Evolutionary conservation across 2,113 vertebrate genomes (phyloP).

Genomic region (Lophochroa leadbeateri): DNA sequence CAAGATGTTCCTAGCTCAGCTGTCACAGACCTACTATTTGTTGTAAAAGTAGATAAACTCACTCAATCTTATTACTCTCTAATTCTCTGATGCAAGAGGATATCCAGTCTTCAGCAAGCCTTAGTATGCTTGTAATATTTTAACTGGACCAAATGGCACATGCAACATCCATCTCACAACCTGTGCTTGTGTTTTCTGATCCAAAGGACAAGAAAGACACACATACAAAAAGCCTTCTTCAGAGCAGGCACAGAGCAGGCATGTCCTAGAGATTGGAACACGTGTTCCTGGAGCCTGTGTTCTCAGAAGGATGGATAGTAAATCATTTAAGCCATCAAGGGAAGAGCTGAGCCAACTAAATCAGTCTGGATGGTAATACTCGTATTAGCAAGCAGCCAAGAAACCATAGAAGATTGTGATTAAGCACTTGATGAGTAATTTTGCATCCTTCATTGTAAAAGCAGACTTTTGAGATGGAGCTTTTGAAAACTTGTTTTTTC

Average conservation of each 20-base stretch:
- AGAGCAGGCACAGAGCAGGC: neutral
- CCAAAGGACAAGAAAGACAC: neutral
- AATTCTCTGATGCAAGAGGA: neutral
- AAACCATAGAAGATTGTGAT: constrained; percentile 34
- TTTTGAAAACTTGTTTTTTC: neutral
- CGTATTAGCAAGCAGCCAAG: neutral
- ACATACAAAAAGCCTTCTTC: neutral
- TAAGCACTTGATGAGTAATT: constrained; percentile 26
- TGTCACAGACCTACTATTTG: neutral
- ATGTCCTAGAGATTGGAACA: neutral
- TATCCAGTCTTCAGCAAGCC: neutral
- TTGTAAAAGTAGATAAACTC: neutral
- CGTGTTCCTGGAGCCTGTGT: neutral
- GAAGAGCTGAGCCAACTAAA: constrained; percentile 29
- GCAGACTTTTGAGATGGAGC: neutral
- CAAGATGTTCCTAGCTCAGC: neutral
- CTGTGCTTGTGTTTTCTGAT: neutral
- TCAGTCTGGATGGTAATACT: constrained; percentile 23
- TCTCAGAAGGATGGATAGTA: constrained; percentile 7
- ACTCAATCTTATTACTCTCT: neutral
- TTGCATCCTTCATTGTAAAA: constrained; percentile 34
- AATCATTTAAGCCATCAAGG: constrained; percentile 18
- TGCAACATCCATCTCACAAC: neutral
- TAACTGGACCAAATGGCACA: neutral
- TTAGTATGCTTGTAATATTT: neutral